These are phyloP conservation scores for Hafferia zeledoni DNA, from an alignment of 2,797 vertebrate species.

Conservation along the genomic window DNA sequence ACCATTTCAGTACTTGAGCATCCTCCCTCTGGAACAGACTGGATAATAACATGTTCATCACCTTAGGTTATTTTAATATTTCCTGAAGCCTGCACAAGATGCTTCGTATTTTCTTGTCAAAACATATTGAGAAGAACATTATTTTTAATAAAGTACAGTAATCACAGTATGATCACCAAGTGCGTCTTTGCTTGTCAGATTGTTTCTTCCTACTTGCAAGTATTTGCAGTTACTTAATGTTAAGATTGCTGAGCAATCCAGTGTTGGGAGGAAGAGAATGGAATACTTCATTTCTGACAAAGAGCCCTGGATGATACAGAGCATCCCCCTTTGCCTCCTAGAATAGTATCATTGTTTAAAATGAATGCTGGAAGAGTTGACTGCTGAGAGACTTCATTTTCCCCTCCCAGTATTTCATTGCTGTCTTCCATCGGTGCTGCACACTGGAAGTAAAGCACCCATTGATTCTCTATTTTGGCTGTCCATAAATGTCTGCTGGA, in stretches of 20 bases:
- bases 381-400: not conserved
- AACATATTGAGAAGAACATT: constrained; percentile 67
- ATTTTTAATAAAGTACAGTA: constrained; percentile 67
- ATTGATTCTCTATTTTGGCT: not conserved
- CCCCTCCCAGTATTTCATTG: not conserved
- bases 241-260: constrained; percentile 12
- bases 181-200: constrained; percentile 34
- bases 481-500: not conserved
- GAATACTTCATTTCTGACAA: constrained; percentile 3
- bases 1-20: constrained; percentile 43
- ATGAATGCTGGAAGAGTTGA: not conserved
- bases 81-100: constrained; percentile 49
- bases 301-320: not conserved
- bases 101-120: constrained; percentile 68
- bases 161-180: constrained; percentile 34
- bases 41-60: constrained; percentile 60
- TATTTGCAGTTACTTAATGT: constrained; percentile 29
- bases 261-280: not conserved
- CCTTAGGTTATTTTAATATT: constrained; percentile 61
- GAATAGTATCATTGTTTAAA: not conserved
- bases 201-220: constrained; percentile 1
- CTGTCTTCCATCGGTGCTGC: not conserved
- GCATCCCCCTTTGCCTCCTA: not conserved
- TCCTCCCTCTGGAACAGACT: constrained; percentile 44
- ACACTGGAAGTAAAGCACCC: not conserved